phyloP scores from a whole-genome alignment of 2,888 invertebrate genomes.

The Parapristionchus giblindavisi region DNA sequence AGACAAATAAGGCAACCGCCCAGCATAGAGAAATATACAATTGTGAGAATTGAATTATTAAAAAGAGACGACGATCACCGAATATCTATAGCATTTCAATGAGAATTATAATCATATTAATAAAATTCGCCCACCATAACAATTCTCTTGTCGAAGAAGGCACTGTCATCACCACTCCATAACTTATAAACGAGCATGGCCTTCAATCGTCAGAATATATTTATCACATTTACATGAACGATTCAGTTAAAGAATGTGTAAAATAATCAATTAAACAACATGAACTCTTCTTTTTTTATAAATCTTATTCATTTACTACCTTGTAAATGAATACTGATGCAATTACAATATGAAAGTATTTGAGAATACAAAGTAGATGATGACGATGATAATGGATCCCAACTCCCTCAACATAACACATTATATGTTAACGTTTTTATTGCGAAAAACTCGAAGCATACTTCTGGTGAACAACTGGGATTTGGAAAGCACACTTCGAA shows the following conservation, averaged over 20 bases:
- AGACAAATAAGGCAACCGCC: constrained; percentile 22
- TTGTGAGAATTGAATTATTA: neutral
- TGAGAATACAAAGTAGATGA: neutral
- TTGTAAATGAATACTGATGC: too few species aligned
- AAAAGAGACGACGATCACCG: neutral
- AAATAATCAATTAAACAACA: neutral
- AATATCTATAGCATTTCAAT: neutral
- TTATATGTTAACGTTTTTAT: too few species aligned
- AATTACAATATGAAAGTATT: neutral
- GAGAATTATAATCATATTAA: neutral
- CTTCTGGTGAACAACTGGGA: too few species aligned
- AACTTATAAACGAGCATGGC: too few species aligned
- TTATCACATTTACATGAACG: neutral
- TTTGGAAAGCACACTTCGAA: too few species aligned
- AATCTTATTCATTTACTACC: too few species aligned
- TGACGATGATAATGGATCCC: constrained; percentile 2
- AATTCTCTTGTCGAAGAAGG: neutral
- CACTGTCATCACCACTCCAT: neutral
- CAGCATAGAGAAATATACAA: constrained; percentile 6
- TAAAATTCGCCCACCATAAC: neutral
- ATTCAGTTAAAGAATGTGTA: neutral
- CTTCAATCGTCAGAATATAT: too few species aligned
- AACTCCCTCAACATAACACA: neutral
- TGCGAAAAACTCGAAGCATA: too few species aligned
- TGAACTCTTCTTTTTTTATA: neutral